Percentiles rank a stretch among this genome's conserved stretches.
These are phyloP conservation scores for Andrena fulva DNA, from an alignment of 2,888 invertebrate species.

Conservation along the genomic window DNA sequence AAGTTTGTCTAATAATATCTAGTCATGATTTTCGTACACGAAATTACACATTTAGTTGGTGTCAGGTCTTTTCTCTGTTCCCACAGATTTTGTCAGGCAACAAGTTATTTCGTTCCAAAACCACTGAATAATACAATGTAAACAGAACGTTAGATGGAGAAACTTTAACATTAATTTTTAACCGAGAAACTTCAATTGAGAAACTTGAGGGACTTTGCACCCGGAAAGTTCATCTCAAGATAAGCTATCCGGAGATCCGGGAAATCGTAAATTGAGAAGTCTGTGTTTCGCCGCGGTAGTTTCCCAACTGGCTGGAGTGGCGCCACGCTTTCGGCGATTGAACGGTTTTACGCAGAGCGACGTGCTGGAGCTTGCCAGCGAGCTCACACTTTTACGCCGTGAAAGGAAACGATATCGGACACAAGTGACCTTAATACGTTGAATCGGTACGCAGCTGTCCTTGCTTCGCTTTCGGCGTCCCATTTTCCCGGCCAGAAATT, in stretches of 20 bases:
- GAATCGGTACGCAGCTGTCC: conserved; percentile 28
- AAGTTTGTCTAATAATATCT: no score
- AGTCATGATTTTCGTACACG: no score
- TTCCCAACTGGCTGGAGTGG: conserved; percentile 1
- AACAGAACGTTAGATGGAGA: no score
- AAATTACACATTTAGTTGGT: no score
- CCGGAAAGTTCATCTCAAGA: not conserved
- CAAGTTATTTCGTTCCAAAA: no score
- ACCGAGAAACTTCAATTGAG: no score
- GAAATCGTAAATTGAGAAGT: not conserved
- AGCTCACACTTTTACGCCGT: conserved; percentile 11
- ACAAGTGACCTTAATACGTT: conserved; percentile 38
- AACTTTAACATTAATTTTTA: no score
- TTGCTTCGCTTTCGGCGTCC: conserved; percentile 11
- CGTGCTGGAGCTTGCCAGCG: not conserved
- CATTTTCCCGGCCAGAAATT: conserved; percentile 25
- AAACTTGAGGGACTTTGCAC: not conserved
- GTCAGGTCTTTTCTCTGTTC: no score
- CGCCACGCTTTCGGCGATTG: conserved; percentile 11
- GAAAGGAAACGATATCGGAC: conserved; percentile 36
- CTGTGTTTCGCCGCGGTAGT: not conserved
- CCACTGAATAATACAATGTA: no score
- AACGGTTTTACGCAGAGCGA: conserved; percentile 22
- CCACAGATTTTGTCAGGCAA: no score
- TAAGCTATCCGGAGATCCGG: not conserved